Base-by-base conservation (phyloP, 92 coral and sea anemone species). In the Epizoanthus scotinus region DNA sequence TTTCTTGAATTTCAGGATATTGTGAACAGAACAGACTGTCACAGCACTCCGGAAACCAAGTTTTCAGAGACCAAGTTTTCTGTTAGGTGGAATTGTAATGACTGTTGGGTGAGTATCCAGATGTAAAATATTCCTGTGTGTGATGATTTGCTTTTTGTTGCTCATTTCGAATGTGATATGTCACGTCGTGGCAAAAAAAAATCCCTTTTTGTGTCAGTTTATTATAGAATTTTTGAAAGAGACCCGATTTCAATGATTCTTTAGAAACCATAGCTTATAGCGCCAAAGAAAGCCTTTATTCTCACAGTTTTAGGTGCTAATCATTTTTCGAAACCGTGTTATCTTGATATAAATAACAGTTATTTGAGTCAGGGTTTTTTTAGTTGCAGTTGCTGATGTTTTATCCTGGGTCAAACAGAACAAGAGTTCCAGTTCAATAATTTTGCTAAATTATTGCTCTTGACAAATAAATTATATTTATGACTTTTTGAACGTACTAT, bases 311-410 rank as follows among this genome's bases (percentile, higher is more conserved):
- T 59, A 14, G 56, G 81, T 75, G 59, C 56, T 75, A 75, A 75
- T 75, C 59, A 75, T 75, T 75, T 75, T 75, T 75, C 81, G 44
- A 75, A 28, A 34, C 31, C 29, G 63, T 75, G 67, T 24, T 75
- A 75, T 75, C 81, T 75, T 38, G 55, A 29, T 59, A 60, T 58
- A 75, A 73, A 75, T 60, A 63, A 38, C 81, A 75, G 81, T 75
- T 59, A 75, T 75, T 75, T 75, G 81, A 75, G 56, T 38, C 38
- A 40, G 81, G 68, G 56, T 29, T 73, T 74, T 29, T 73, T 74
- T 22, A 28, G 44, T 40, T 13, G 68, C 50, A 20, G 52, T 57
- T 58, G 17, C 21, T 64, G 70, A 0, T 25, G 54, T 38, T 21
- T 38, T 75, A 54, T 15, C 36, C 44, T 75, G 54, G 47, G 81